These are phyloP conservation scores for Archips xylosteana DNA, from an alignment of 2,888 invertebrate species.

Conservation along the genomic window DNA sequence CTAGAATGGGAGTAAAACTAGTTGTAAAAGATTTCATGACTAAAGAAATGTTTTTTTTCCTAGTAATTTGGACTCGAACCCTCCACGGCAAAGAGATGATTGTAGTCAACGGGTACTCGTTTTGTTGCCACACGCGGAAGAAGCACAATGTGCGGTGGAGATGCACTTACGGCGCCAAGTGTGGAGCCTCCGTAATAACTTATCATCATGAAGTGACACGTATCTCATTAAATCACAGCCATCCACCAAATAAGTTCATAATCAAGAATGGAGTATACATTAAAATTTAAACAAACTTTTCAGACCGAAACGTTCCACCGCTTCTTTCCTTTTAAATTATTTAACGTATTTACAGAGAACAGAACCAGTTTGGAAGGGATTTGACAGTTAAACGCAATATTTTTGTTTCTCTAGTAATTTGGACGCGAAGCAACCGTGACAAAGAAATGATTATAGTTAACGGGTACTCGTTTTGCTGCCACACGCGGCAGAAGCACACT, in stretches of 20 bases:
- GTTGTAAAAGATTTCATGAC: too few relatives aligned
- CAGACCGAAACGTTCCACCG: too few relatives aligned
- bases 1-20: too few relatives aligned
- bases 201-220: constrained; percentile 4
- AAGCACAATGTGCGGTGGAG: constrained; percentile 41
- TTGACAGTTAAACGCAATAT: too few relatives aligned
- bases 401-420: neutral
- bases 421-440: constrained; percentile 42
- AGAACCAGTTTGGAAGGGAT: too few relatives aligned
- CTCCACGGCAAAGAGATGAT: constrained; percentile 46
- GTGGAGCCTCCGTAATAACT: neutral
- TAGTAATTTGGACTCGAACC: constrained; percentile 34
- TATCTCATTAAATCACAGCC: constrained; percentile 44
- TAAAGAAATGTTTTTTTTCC: neutral
- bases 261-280: too few relatives aligned
- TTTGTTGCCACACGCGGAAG: constrained; percentile 40
- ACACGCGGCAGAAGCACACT: constrained; percentile 18
- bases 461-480: constrained; percentile 49
- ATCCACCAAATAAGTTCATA: constrained; percentile 43
- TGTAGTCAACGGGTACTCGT: constrained; percentile 50
- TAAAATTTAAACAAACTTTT: too few relatives aligned
- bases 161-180: constrained; percentile 41
- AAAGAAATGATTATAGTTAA: constrained; percentile 48
- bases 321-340: too few relatives aligned
- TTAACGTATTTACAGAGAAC: too few relatives aligned